Percentiles rank a stretch among this genome's conserved stretches.
Conservation (phyloP, 1,140 invertebrate species). For the Drosophila ficusphila region DNA sequence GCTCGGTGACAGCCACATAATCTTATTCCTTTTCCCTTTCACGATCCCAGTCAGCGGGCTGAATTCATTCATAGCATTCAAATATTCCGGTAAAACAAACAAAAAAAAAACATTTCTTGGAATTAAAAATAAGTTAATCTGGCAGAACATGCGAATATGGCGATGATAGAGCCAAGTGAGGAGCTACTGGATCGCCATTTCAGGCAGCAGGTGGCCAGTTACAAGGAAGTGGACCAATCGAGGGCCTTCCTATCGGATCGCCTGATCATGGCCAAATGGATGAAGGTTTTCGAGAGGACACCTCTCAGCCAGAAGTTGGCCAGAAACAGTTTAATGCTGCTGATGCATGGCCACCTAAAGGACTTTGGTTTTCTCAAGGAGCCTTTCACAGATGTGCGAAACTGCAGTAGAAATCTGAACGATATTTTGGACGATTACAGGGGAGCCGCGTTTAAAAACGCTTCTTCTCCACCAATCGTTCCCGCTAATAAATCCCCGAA, state of each 20-base stretch:
- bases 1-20: conserved; percentile 6
- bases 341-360: conserved; percentile 50
- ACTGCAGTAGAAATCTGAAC: conserved; percentile 37
- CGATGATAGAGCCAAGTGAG: conserved; percentile 39
- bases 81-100: conserved; percentile 10
- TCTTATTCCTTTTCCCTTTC: neutral
- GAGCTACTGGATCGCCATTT: conserved; percentile 48
- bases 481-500: neutral
- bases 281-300: conserved; percentile 17
- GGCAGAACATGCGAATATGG: neutral
- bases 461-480: no score
- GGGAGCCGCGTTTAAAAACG: conserved; percentile 1
- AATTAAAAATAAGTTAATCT: neutral
- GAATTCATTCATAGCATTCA: conserved; percentile 5
- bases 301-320: conserved; percentile 49
- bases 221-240: neutral
- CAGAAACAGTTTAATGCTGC: conserved; percentile 45
- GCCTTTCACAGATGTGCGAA: conserved; percentile 54
- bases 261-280: conserved; percentile 40
- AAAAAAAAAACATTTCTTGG: neutral
- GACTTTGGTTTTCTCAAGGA: conserved; percentile 39
- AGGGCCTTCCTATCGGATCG: conserved; percentile 34
- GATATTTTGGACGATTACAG: conserved; percentile 34
- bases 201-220: conserved; percentile 10
- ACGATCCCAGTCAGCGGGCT: neutral